Evolutionary conservation across 2,113 vertebrate genomes (phyloP).

Genomic region (Oryzias curvinotus): DNA sequence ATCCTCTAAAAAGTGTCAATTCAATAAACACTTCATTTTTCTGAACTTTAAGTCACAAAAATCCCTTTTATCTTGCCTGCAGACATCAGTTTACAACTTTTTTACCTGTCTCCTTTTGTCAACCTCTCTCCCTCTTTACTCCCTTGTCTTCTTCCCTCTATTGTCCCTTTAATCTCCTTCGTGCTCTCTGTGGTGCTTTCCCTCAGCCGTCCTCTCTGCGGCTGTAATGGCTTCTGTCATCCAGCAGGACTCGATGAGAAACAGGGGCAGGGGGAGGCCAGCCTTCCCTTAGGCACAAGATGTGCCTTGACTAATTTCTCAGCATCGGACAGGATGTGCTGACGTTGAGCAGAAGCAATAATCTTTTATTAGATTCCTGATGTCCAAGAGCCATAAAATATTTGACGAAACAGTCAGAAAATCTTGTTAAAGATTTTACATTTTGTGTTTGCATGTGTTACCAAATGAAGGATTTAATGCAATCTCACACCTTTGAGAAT

Average conservation of each 20-base stretch:
- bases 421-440: neutral
- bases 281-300: conserved; percentile 9
- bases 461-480: neutral
- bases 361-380: neutral
- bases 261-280: conserved; percentile 11
- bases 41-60: neutral
- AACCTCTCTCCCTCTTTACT: conserved; percentile 27
- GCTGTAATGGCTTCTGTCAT: conserved; percentile 56
- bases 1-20: too few relatives aligned
- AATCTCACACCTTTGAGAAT: neutral
- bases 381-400: too few relatives aligned
- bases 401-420: neutral
- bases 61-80: conserved; percentile 25
- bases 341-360: neutral
- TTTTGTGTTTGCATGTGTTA: neutral
- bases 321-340: conserved; percentile 3
- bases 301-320: conserved; percentile 6
- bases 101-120: conserved; percentile 37
- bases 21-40: too few relatives aligned
- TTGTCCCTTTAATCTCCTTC: conserved; percentile 49
- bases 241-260: conserved; percentile 39
- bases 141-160: conserved; percentile 47
- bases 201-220: conserved; percentile 16
- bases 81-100: conserved; percentile 31
- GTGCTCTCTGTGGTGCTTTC: conserved; percentile 21